Conservation (phyloP, 2,797 vertebrate species). For the Geotria australis region DNA sequence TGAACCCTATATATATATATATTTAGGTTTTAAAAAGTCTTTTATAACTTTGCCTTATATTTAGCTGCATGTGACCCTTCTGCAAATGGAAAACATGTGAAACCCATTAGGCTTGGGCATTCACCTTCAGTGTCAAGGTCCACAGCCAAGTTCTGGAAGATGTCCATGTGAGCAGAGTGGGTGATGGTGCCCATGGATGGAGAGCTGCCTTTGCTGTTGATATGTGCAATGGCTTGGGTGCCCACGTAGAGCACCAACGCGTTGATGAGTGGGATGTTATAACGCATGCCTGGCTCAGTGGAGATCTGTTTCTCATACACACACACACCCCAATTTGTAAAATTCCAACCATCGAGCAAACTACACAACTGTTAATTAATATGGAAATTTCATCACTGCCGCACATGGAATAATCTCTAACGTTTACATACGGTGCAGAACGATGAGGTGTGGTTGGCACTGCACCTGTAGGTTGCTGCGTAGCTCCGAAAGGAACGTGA, state of each 20-base stretch:
- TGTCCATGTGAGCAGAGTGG: conserved; percentile 97
- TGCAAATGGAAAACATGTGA: background rate
- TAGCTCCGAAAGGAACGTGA: conserved; percentile 84
- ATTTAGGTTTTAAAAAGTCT: background rate
- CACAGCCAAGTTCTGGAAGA: conserved; percentile 95
- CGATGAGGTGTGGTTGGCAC: background rate
- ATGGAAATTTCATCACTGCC: too few relatives aligned
- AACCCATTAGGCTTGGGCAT: conserved; percentile 1
- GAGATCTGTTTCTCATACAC: conserved; percentile 19
- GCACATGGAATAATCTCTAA: too few relatives aligned
- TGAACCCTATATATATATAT: background rate
- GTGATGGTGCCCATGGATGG: conserved; percentile 99
- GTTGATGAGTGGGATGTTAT: conserved; percentile 98
- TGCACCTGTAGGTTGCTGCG: conserved; percentile 83
- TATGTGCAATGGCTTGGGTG: conserved; percentile 92
- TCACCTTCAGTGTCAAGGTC: conserved; percentile 93
- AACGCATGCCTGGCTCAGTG: conserved; percentile 87
- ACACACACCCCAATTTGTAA: too few relatives aligned
- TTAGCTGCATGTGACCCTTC: background rate
- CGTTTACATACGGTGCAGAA: too few relatives aligned
- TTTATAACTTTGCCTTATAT: background rate
- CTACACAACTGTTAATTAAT: too few relatives aligned
- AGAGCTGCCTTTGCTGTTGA: conserved; percentile 96
- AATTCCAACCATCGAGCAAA: too few relatives aligned
- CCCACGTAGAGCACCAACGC: conserved; percentile 90